phyloP scores from a whole-genome alignment of 2,888 invertebrate species.

The Protonemura montana region DNA sequence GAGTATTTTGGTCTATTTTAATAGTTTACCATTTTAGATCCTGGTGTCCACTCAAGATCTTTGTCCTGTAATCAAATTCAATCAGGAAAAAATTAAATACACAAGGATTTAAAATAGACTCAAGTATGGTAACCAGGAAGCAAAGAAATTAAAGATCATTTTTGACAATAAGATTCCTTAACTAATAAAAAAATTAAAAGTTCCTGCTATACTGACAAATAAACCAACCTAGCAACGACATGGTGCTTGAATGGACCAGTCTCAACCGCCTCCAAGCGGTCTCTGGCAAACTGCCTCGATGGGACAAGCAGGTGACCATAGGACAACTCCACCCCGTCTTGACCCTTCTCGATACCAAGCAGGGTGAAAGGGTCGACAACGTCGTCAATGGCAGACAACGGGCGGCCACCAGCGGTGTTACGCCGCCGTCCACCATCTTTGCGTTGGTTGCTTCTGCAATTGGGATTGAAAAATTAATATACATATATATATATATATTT shows the following conservation, averaged over 20 bases:
- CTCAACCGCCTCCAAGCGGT: constrained; percentile 57
- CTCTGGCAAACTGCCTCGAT: constrained; percentile 66
- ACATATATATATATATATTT: too few species aligned
- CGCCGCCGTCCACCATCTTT: constrained; percentile 79
- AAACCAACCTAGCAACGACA: constrained; percentile 66
- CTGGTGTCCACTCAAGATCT: constrained; percentile 84
- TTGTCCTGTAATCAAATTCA: constrained; percentile 81
- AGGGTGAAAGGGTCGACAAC: constrained; percentile 85
- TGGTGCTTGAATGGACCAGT: constrained; percentile 63
- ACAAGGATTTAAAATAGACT: constrained; percentile 26
- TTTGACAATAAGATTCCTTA: too few species aligned
- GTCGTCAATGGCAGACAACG: constrained; percentile 84
- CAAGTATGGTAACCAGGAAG: constrained; percentile 35
- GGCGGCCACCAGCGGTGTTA: constrained; percentile 82
- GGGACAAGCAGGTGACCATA: constrained; percentile 86
- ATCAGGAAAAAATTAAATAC: constrained; percentile 53
- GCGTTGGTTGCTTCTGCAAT: constrained; percentile 68
- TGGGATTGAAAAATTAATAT: neutral
- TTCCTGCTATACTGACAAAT: neutral
- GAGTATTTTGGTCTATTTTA: neutral
- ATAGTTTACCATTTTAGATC: constrained; percentile 81
- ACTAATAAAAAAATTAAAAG: too few species aligned
- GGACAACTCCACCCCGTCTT: constrained; percentile 90
- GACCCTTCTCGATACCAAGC: constrained; percentile 79
- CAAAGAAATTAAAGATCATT: constrained; percentile 42